These are phyloP conservation scores for Drosophila carrolli DNA, from an alignment of 1,140 invertebrate species.

Conservation along the genomic window DNA sequence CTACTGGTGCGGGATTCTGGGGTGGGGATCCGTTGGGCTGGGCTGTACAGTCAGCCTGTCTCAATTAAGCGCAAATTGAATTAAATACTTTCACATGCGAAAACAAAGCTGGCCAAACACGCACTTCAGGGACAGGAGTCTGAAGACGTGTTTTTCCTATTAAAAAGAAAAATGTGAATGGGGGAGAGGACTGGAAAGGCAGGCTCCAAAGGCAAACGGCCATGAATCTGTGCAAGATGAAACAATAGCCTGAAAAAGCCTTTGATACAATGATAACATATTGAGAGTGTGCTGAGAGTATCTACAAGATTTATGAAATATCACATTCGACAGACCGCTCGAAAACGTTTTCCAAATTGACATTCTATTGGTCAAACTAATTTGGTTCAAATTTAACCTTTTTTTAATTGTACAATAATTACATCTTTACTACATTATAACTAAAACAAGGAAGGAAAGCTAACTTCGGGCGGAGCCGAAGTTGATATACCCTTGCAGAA, in stretches of 20 bases:
- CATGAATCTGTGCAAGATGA: constrained; percentile 35
- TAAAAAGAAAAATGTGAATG: constrained; percentile 48
- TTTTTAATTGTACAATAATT: not conserved
- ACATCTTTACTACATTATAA: too few relatives aligned
- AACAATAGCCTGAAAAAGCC: constrained; percentile 27
- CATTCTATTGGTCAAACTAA: not conserved
- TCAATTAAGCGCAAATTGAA: constrained; percentile 67
- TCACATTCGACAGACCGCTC: not conserved
- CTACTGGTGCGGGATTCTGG: constrained; percentile 18
- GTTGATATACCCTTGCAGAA: too few relatives aligned
- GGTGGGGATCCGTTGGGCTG: constrained; percentile 15
- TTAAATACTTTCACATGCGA: constrained; percentile 66
- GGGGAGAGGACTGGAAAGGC: constrained; percentile 23
- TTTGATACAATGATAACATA: constrained; percentile 40
- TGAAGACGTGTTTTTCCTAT: constrained; percentile 49
- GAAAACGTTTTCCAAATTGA: not conserved
- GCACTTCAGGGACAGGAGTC: constrained; percentile 29
- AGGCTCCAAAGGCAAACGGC: constrained; percentile 1
- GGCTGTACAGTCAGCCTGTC: constrained; percentile 50
- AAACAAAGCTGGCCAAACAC: constrained; percentile 60
- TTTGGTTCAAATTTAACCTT: not conserved
- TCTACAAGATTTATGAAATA: not conserved
- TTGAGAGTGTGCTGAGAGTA: constrained; percentile 9
- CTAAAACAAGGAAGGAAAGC: too few relatives aligned
- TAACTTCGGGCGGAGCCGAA: too few relatives aligned